Evolutionary conservation across 2,888 invertebrate genomes (phyloP).

Genomic region (Mechanitis mazaeus): DNA sequence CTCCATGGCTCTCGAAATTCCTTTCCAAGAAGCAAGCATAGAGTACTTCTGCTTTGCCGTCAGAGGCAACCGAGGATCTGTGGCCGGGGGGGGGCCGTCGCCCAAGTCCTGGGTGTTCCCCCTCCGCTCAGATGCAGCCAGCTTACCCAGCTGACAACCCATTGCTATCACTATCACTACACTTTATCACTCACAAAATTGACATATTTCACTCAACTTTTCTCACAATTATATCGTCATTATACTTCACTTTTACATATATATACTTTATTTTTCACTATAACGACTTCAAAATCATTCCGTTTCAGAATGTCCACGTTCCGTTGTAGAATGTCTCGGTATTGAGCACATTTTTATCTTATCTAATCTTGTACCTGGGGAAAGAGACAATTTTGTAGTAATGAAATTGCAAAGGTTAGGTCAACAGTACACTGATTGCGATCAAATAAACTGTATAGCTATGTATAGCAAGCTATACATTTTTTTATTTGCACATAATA

Average conservation of each 20-base stretch:
- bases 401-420: conserved; percentile 23
- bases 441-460: neutral
- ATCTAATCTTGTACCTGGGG: conserved; percentile 46
- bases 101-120: conserved; percentile 62
- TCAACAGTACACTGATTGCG: neutral
- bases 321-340: conserved; percentile 14
- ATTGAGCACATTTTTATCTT: conserved; percentile 36
- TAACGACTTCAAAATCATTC: conserved; percentile 17
- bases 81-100: conserved; percentile 80
- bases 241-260: conserved; percentile 12
- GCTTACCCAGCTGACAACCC: conserved; percentile 88
- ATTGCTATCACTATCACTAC: conserved; percentile 41
- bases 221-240: conserved; percentile 3
- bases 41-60: conserved; percentile 92
- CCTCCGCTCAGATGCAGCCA: conserved; percentile 77
- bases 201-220: conserved; percentile 20
- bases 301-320: conserved; percentile 10
- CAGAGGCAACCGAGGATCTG: conserved; percentile 87
- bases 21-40: conserved; percentile 94
- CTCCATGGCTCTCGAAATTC: conserved; percentile 91
- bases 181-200: conserved; percentile 26
- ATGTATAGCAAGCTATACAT: too few species aligned
- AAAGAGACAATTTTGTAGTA: conserved; percentile 40
- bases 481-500: too few species aligned
- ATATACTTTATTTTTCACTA: neutral